phyloP scores from a whole-genome alignment of 1,140 invertebrate species.

The Temnothorax longispinosus region DNA sequence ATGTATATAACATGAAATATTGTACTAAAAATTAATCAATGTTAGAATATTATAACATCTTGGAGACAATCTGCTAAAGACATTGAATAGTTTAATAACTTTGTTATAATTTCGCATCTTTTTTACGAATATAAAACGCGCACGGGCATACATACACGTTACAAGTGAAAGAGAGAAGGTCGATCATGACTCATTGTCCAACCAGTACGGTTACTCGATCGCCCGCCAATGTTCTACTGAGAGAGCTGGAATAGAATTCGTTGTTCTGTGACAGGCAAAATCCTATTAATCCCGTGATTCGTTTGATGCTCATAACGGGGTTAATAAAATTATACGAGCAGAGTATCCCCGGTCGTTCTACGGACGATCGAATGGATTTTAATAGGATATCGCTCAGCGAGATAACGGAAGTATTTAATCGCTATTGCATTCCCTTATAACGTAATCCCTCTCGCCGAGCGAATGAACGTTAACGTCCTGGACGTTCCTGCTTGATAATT shows the following conservation, averaged over 20 bases:
- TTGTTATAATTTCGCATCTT: neutral
- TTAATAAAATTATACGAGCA: constrained; percentile 59
- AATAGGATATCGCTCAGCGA: constrained; percentile 58
- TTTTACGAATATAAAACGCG: neutral
- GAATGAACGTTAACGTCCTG: constrained; percentile 25
- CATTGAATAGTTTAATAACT: neutral
- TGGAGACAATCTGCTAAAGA: neutral
- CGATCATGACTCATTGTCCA: constrained; percentile 36
- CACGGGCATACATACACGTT: neutral
- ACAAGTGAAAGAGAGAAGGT: neutral
- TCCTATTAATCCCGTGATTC: constrained; percentile 55
- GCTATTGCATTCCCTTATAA: constrained; percentile 57
- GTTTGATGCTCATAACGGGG: constrained; percentile 59
- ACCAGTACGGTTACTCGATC: constrained; percentile 16
- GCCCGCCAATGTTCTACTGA: constrained; percentile 39
- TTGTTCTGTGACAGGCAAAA: constrained; percentile 47
- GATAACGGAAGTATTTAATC: constrained; percentile 62
- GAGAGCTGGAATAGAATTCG: constrained; percentile 37
- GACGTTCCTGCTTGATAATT: constrained; percentile 44
- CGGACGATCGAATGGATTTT: constrained; percentile 57
- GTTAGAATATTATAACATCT: neutral
- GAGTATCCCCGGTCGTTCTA: neutral
- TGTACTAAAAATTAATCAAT: neutral
- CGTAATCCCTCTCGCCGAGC: constrained; percentile 23
- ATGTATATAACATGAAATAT: neutral